These are phyloP conservation scores for Lepidurus couesii DNA, from an alignment of 1,140 invertebrate genomes.

Conservation along the genomic window DNA sequence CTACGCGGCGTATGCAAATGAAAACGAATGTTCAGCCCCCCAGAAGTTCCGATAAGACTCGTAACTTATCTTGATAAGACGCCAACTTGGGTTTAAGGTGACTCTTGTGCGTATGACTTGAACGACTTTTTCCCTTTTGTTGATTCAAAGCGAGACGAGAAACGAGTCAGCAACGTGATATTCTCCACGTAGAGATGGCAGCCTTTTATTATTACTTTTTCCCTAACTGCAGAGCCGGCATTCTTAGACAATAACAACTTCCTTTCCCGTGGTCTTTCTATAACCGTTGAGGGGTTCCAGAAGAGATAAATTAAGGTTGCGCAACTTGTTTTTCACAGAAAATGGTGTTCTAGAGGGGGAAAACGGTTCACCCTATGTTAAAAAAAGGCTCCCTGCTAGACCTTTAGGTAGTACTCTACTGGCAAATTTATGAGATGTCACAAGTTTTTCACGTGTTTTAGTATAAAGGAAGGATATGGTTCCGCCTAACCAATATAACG, in stretches of 20 bases:
- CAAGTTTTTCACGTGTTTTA: too few relatives aligned
- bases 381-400: neutral
- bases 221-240: neutral
- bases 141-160: neutral
- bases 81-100: too few relatives aligned
- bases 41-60: too few relatives aligned
- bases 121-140: neutral
- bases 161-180: neutral
- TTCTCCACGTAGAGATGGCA: neutral
- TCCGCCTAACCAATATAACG: too few relatives aligned
- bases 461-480: too few relatives aligned
- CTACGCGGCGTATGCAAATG: too few relatives aligned
- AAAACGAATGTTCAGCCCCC: too few relatives aligned
- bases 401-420: too few relatives aligned
- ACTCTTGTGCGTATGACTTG: too few relatives aligned
- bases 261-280: neutral
- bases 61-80: too few relatives aligned
- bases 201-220: neutral
- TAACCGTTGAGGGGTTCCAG: neutral
- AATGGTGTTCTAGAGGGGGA: neutral
- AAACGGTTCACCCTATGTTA: neutral
- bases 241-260: neutral
- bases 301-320: neutral
- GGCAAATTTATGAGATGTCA: too few relatives aligned
- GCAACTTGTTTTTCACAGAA: constrained; percentile 2